Evolutionary conservation across 2,888 invertebrate genomes (phyloP), one percentile per base, ranked within the genome.

Genomic region (Watsonalla cultraria): DNA sequence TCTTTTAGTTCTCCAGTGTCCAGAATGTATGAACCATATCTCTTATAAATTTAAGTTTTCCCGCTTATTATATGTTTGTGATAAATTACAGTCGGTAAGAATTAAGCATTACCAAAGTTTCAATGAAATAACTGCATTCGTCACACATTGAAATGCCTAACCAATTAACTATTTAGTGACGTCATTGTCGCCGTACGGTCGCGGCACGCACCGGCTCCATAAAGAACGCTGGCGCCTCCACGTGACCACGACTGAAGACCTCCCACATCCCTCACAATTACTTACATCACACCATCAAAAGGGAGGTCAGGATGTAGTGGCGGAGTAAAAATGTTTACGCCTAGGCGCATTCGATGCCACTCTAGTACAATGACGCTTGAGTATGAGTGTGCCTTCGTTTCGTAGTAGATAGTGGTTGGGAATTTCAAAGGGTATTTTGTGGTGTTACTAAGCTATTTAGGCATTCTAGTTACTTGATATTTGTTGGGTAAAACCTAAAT

Each of bases 181-280:
- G 72, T 75, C 76, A 72, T 48, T 55, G 55, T 58, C 66, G 67
- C 59, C 79, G 61, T 59, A 47, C 56, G 62, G 80, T 77, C 80
- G 80, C 80, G 81, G 57, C 78, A 81, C 81, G 81, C 80, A 72
- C 74, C 76, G 71, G 70, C 62, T 60, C 65, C 61, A 76, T 80
- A 80, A 81, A 81, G 76, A 80, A 76, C 66, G 58, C 34, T 70
- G 81, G 81, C 80, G 79, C 79, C 79, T 70, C 53, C 51, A 60
- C 55, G 61, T 56, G 59, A 68, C 76, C 77, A 73, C 57, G 61
- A 55, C 54, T 55, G 52, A 52, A 51, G 73, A 65, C 59, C 76
- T 48, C 56, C 57, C 51, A 34, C 37, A 35, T 33, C 47, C 49
- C 37, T 37, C 13, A 11, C 53, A 51, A 54, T 53, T 54, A 55